Conservation (phyloP, 2,113 vertebrate genomes). For the Paracanthobrama guichenoti region DNA sequence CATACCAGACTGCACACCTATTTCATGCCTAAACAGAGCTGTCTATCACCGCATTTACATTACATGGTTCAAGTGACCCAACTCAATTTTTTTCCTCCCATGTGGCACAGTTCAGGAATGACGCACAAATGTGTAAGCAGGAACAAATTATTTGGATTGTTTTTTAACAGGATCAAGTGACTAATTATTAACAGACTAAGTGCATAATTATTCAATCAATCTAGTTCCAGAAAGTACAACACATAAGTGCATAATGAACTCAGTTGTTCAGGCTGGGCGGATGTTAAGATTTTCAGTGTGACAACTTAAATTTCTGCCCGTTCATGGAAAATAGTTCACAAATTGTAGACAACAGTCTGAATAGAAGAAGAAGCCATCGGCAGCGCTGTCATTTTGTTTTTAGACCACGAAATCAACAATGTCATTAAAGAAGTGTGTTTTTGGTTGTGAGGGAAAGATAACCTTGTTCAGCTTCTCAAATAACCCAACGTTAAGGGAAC, state of each 20-base stretch:
- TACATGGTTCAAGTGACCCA: too few species aligned
- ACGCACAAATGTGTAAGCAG: too few species aligned
- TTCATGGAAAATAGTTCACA: not conserved
- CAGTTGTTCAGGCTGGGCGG: not conserved
- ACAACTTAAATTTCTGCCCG: not conserved
- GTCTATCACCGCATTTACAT: not conserved
- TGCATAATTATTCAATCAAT: not conserved
- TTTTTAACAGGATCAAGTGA: not conserved
- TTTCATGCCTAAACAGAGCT: not conserved
- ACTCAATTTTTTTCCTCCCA: too few species aligned
- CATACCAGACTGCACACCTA: not conserved
- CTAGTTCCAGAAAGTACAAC: not conserved
- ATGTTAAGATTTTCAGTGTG: not conserved
- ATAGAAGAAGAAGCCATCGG: too few species aligned
- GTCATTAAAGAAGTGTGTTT: too few species aligned
- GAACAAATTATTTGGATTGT: not conserved
- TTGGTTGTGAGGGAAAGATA: too few species aligned
- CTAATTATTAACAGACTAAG: not conserved
- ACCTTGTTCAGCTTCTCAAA: too few species aligned
- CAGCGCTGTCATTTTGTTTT: too few species aligned
- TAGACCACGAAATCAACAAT: too few species aligned
- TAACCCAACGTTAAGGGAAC: too few species aligned
- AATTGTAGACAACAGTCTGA: not conserved
- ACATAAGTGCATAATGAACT: not conserved
- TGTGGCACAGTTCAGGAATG: too few species aligned